Conservation (phyloP, 2,888 invertebrate genomes). For the Pteria penguin region DNA sequence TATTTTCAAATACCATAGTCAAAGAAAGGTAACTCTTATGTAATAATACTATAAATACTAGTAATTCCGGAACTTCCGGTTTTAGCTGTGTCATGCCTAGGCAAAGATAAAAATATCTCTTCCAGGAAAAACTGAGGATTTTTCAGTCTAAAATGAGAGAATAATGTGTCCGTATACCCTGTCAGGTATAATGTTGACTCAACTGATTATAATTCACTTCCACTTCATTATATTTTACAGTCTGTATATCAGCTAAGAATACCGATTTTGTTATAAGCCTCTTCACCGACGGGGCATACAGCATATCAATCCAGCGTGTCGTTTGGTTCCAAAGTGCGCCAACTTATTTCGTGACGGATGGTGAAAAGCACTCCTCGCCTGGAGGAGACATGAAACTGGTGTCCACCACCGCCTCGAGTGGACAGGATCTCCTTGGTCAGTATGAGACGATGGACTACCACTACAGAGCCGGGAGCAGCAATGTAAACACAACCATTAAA, state of each 20-base stretch:
- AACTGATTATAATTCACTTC: no score
- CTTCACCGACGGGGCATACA: constrained; percentile 16
- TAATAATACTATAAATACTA: no score
- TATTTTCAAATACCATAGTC: no score
- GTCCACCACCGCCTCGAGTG: not conserved
- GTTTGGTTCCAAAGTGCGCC: constrained; percentile 12
- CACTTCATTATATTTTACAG: no score
- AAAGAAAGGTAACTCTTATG: no score
- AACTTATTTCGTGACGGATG: constrained; percentile 9
- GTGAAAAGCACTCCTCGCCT: not conserved
- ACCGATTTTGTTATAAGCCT: not conserved
- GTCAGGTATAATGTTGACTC: no score
- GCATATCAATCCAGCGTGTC: constrained; percentile 1
- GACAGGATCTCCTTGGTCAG: constrained; percentile 4
- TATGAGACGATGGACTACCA: not conserved
- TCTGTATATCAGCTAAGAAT: not conserved
- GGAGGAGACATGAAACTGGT: constrained; percentile 11
- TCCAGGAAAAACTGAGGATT: no score
- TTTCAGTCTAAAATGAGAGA: no score
- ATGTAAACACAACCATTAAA: constrained; percentile 11
- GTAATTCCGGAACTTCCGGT: no score
- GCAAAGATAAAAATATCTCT: no score
- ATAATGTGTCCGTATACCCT: no score
- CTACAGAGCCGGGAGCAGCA: constrained; percentile 1
- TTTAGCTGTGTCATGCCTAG: no score